Conservation (phyloP, 2,113 vertebrate species). For the Pomatorhinus ruficollis region DNA sequence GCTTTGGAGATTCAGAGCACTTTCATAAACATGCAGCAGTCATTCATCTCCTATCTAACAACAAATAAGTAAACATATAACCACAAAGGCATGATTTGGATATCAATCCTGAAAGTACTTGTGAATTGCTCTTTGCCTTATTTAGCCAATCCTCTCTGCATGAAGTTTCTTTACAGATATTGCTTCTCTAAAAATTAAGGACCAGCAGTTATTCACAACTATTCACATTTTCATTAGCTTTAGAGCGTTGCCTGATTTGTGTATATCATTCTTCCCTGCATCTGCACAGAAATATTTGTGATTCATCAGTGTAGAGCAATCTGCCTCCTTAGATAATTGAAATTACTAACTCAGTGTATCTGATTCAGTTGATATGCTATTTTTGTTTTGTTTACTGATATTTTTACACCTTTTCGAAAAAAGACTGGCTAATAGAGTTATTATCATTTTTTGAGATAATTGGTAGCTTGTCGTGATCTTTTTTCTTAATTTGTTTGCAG, state of each 20-base stretch:
- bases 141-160: background rate
- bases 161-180: background rate
- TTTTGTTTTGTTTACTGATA: background rate
- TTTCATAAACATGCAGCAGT: background rate
- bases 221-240: background rate
- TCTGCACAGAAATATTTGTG: background rate
- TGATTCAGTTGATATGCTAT: background rate
- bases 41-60: background rate
- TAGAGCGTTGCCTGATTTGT: background rate
- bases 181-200: background rate
- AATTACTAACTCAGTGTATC: background rate
- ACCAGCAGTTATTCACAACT: background rate
- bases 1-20: background rate
- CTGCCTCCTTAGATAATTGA: background rate
- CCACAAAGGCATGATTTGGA: background rate
- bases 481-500: background rate
- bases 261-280: background rate
- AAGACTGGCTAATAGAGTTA: background rate
- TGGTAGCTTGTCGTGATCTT: background rate
- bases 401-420: background rate
- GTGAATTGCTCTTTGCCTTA: background rate
- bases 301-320: background rate
- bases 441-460: conserved; percentile 1
- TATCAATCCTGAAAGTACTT: background rate
- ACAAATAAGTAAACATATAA: background rate